Base-by-base conservation (phyloP, 2,888 invertebrate species). In the Stegana nigrithorax region DNA sequence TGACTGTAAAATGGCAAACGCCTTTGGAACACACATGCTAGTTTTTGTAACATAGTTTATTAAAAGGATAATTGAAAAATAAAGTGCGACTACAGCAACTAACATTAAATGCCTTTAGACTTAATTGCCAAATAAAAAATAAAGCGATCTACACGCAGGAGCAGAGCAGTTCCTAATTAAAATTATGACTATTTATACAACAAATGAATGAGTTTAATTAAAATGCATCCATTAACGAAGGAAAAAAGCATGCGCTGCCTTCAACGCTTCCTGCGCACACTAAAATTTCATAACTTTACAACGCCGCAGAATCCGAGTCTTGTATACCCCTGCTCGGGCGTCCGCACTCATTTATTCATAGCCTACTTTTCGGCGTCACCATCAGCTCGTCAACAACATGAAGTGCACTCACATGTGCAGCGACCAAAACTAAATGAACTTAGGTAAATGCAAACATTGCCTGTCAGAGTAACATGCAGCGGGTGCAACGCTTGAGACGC, bases 121-220 rank as follows among this genome's bases (percentile, higher is more conserved):
- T 39, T 39, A 39, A 14, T 8, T 39, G 6, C 2, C 39, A 39
- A 39, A n/a, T 39, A 39, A 5, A 39, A 39, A 39, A 10, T n/a
- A 39, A n/a, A 39, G 39, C 17, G 6, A 12, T 14, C 39, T 39
- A 39, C n/a, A 39, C 17, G 39, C 39, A n/a, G 3, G 17, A 39
- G 67, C 67, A 62, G 63, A 51, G 45, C 26, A 60, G 63, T 62
- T 65, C 73, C 73, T 75, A 78, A 75, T 75, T 80, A 78, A 80
- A 71, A 75, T 75, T 63, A 69, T 61, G 60, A 61, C 57, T 71
- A 65, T 71, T 71, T 71, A 63, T 63, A 59, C 58, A 51, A 67
- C 73, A 75, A 77, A 71, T 65, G 67, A 68, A 77, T 73, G 65
- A 68, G 74, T 73, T 80, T 78, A 80, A 80, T 78, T 75, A 76